phyloP scores from a whole-genome alignment of 2,888 invertebrate genomes.

The Hyposoter didymator region DNA sequence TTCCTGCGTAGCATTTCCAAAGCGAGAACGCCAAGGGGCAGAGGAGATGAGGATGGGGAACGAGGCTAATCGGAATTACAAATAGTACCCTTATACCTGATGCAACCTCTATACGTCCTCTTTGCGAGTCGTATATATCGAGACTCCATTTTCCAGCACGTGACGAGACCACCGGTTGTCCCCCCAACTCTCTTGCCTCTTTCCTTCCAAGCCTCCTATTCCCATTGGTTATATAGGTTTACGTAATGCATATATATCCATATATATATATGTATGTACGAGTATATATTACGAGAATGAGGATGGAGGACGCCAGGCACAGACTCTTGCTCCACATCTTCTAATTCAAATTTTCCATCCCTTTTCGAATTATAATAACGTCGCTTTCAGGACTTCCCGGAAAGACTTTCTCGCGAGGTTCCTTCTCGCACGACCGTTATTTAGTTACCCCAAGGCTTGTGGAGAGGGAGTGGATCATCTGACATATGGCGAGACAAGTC shows the following conservation, averaged over 20 bases:
- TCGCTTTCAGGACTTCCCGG: constrained; percentile 59
- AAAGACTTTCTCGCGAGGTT: constrained; percentile 63
- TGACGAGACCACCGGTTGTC: constrained; percentile 69
- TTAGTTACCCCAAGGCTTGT: constrained; percentile 55
- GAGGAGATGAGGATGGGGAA: constrained; percentile 61
- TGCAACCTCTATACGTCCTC: constrained; percentile 63
- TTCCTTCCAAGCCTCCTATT: constrained; percentile 58
- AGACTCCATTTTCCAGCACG: constrained; percentile 62
- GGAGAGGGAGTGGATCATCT: constrained; percentile 50
- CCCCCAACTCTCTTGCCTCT: constrained; percentile 54
- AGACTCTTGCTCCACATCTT: constrained; percentile 64
- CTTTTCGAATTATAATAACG: constrained; percentile 72
- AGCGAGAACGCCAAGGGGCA: constrained; percentile 53
- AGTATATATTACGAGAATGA: constrained; percentile 46
- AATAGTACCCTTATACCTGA: constrained; percentile 75
- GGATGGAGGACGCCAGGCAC: constrained; percentile 61
- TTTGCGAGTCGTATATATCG: constrained; percentile 63
- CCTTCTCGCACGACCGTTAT: constrained; percentile 57
- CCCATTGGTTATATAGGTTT: constrained; percentile 11
- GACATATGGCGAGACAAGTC: constrained; percentile 63
- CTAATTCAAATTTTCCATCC: constrained; percentile 73
- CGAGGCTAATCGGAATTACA: constrained; percentile 83
- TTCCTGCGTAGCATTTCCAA: constrained; percentile 63
- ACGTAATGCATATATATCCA: background rate
- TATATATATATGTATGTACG: constrained; percentile 38